Evolutionary conservation across 1,140 invertebrate genomes (phyloP), one percentile per base, ranked within the genome.

Genomic region (Calephelis nemesis): DNA sequence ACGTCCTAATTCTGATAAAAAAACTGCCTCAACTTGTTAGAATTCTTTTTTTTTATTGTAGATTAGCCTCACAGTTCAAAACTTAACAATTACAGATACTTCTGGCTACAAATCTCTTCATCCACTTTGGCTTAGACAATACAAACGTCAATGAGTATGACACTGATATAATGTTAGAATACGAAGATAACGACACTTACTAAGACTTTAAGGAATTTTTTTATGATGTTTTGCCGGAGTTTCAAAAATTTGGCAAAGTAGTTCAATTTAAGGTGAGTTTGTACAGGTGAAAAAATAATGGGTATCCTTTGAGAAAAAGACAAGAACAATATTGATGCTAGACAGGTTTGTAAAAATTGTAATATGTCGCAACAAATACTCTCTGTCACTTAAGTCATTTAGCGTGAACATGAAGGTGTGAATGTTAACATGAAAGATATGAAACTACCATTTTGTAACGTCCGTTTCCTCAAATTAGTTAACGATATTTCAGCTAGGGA

Each of bases 181-280:
- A 95, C 92, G 97, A 97, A 69, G 95, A 96, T 47, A 93, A 91
- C 40, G 98, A 99, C 70, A 95, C 95, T 9, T 96, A 97, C 65
- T 91, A 93, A 60, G 95, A 97, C 78, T 99, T 97, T 83, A 94
- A 95, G 75, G 96, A 97, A 47, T 99, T 99, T 87, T 98, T 97
- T 84, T 92, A 94, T 65, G 98, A 98, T 92, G 95, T 97, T 40
- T 82, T 97, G 19, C 94, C 95, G 4, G 98, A 98, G 91, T 93
- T 98, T 76, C 94, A 96, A 84, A 95, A 93, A 73, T 95, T 94
- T 88, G 98, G 98, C 13, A 93, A 93, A 78, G 94, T 98, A 62
- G 90, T 93, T 30, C 96, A 97, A 76, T 95, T 98, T 77, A 95
- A 96, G 88, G 92, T 92, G 70, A 82, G 83, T 77, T 66, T 54